Base-by-base conservation (phyloP, 2,113 vertebrate genomes). In the Eulemur rufifrons region DNA sequence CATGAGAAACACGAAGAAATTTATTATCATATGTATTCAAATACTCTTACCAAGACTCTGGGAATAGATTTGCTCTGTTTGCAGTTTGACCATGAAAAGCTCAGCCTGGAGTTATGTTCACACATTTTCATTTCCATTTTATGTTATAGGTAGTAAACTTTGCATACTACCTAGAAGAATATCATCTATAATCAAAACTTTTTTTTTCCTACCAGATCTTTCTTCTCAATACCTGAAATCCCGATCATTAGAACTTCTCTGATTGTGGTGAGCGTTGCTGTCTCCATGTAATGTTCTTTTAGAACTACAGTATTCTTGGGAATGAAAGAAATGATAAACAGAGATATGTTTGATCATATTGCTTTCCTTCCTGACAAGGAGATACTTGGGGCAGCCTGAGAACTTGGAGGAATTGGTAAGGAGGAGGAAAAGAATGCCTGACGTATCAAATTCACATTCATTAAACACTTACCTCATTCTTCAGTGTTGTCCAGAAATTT, bases 1-100 rank as follows among this genome's bases (percentile, higher is more conserved):
- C 6, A 2, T 95, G 85, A 95, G 59, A 94, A 93, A 97, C 81
- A 10, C n/a, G 92, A 97, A 95, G 56, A 92, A 77, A 96, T 97
- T 94, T 95, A 84, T 95, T 94, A 47, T n/a, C 82, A 27, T 45
- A 15, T 68, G 0, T 2, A 0, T 68, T 83, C 91, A 27, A 74
- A 61, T 86, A 54, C 39, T 92, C 66, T 97, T 97, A 96, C 95
- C 96, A 96, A 95, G 54, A 25, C 68, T 76, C 0, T 20, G 37
- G 84, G 61, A 80, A 32, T 73, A 83, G 39, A 92, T 69, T 81
- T 20, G 42, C 9, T 86, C 25, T 91, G 45, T 89, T 96, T 98
- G 89, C 73, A 77, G 37, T 81, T 59, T 94, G 96, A 97, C 92
- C 88, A 97, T 93, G 68, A 92, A 73, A 94, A 86, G 61, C 61